Percentiles rank a stretch among this genome's conserved stretches.
Conservation (phyloP, 2,888 invertebrate genomes). For the Lepidochitona cinerea region DNA sequence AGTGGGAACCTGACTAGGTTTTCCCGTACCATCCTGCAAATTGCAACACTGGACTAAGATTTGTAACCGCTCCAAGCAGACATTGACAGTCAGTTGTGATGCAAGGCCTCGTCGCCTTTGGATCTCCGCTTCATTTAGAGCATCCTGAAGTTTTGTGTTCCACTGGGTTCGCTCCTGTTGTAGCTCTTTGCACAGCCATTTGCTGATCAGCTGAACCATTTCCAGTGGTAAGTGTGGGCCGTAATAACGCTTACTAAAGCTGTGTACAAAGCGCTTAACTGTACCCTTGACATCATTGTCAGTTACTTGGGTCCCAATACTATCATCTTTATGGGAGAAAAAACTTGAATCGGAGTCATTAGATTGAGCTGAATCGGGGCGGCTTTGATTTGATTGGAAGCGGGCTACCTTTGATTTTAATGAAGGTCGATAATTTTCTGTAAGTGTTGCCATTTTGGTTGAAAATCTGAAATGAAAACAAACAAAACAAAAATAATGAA, state of each 20-base stretch:
- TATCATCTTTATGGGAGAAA: no score
- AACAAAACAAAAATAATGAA: no score
- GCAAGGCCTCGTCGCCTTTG: conserved; percentile 49
- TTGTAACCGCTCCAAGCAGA: conserved; percentile 40
- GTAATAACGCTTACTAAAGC: conserved; percentile 9
- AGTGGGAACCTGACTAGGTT: neutral
- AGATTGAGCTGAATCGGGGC: no score
- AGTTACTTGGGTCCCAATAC: conserved; percentile 23
- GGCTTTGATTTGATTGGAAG: no score
- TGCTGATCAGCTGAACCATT: conserved; percentile 34
- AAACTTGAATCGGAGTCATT: no score
- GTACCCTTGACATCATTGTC: conserved; percentile 52
- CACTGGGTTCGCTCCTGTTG: conserved; percentile 59
- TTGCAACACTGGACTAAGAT: conserved; percentile 42
- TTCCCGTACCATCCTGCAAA: conserved; percentile 34
- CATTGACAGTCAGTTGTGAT: conserved; percentile 37
- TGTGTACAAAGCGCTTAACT: conserved; percentile 46
- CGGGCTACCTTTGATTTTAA: no score
- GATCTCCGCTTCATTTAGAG: conserved; percentile 58
- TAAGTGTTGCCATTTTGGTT: no score
- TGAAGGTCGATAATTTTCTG: no score
- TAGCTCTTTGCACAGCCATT: conserved; percentile 55
- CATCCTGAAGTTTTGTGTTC: conserved; percentile 55
- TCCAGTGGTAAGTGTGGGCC: neutral
- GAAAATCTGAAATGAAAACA: no score